Evolutionary conservation across 1,140 invertebrate genomes (phyloP).

Genomic region (Himalopsyche phryganea): DNA sequence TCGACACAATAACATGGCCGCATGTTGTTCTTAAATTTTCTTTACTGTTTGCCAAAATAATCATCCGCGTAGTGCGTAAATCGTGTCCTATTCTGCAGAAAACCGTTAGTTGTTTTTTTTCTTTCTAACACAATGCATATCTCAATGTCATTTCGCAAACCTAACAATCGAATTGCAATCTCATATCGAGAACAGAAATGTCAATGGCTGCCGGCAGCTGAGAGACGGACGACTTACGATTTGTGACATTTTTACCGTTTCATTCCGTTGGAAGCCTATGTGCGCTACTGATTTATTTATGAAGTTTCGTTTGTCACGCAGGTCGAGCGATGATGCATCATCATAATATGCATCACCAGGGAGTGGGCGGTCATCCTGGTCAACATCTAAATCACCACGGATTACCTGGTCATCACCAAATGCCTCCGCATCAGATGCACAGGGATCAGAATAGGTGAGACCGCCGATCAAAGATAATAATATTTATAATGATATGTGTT

Average conservation of each 20-base stretch:
- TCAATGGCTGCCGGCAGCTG: slow-evolving; percentile 23
- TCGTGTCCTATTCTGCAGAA: background rate
- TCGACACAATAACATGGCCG: slow-evolving; percentile 30
- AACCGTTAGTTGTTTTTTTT: background rate
- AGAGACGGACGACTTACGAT: background rate
- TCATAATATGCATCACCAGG: slow-evolving; percentile 23
- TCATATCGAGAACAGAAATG: slow-evolving; percentile 7
- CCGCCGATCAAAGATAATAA: no score
- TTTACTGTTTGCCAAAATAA: slow-evolving; percentile 31
- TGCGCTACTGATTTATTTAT: background rate
- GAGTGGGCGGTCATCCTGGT: slow-evolving; percentile 16
- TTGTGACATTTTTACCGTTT: background rate
- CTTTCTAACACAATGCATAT: no score
- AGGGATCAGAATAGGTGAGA: slow-evolving; percentile 24
- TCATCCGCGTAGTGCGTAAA: background rate
- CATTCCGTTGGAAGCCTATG: background rate
- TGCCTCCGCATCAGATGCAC: slow-evolving; percentile 22
- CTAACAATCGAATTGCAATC: background rate
- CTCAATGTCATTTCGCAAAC: background rate
- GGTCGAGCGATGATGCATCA: slow-evolving; percentile 24
- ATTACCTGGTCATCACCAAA: slow-evolving; percentile 22
- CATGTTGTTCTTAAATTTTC: slow-evolving; percentile 28
- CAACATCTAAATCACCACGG: slow-evolving; percentile 22
- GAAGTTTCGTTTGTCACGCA: slow-evolving; percentile 2
- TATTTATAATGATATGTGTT: no score